Evolutionary conservation across 2,113 vertebrate genomes (phyloP).

Genomic region (Chascanopsetta lugubris): DNA sequence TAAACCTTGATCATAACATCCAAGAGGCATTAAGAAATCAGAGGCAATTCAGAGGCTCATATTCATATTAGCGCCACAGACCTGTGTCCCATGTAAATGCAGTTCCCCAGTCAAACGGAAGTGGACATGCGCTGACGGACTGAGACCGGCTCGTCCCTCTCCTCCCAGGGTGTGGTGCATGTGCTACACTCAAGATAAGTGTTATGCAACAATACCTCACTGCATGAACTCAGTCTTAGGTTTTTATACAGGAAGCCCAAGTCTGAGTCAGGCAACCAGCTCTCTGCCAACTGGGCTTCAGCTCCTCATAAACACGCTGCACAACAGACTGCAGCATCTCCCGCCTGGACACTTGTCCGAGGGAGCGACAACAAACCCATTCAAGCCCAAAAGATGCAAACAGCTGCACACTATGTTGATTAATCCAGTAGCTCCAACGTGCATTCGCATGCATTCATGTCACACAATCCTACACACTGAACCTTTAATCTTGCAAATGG

Average conservation of each 20-base stretch:
- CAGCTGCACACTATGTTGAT: neutral
- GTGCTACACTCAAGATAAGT: constrained; percentile 69
- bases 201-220: constrained; percentile 75
- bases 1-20: constrained; percentile 26
- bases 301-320: constrained; percentile 49
- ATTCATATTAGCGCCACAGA: constrained; percentile 11
- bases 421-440: neutral
- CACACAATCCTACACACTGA: too few species aligned
- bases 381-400: neutral
- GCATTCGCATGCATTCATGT: too few species aligned
- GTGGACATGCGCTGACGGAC: constrained; percentile 55
- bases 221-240: constrained; percentile 61
- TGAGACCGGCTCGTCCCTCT: constrained; percentile 58
- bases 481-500: too few species aligned
- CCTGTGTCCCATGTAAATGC: neutral
- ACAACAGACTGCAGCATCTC: constrained; percentile 34
- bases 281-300: constrained; percentile 58
- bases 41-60: constrained; percentile 10
- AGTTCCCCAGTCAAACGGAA: constrained; percentile 29
- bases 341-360: constrained; percentile 11
- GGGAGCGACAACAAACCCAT: constrained; percentile 4
- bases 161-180: constrained; percentile 72
- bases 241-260: constrained; percentile 73
- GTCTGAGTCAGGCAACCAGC: constrained; percentile 68
- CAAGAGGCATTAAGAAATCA: constrained; percentile 18